Evolutionary conservation across 2,113 vertebrate genomes (phyloP).

Genomic region (Lagopus leucura): DNA sequence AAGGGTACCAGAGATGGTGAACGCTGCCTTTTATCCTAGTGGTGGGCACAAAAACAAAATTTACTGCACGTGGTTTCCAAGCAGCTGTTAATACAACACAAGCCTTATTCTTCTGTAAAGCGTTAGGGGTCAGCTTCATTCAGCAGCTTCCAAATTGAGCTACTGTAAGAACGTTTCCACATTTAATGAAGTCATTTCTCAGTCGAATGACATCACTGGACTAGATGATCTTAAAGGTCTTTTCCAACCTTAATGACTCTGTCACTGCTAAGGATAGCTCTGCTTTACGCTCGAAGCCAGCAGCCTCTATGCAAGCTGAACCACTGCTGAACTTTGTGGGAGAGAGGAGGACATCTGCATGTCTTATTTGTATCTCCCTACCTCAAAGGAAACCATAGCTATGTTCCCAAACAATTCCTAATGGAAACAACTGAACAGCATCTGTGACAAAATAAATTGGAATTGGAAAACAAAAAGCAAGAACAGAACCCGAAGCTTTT

Average conservation of each 20-base stretch:
- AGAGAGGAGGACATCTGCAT: not conserved
- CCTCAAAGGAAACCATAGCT: not conserved
- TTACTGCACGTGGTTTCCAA: constrained; percentile 63
- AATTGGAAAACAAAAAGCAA: constrained; percentile 43
- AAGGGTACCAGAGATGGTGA: not conserved
- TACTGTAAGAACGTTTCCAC: constrained; percentile 48
- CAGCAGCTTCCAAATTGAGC: constrained; percentile 63
- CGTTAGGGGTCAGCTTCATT: constrained; percentile 58
- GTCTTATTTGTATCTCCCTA: not conserved
- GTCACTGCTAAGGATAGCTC: not conserved
- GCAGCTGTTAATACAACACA: constrained; percentile 69
- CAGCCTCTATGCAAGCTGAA: not conserved
- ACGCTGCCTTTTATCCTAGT: constrained; percentile 45
- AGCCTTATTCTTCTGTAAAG: constrained; percentile 57
- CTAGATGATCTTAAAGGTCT: too few relatives aligned
- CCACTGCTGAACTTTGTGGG: not conserved
- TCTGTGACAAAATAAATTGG: constrained; percentile 15
- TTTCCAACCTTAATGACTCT: too few relatives aligned
- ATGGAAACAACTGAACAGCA: not conserved
- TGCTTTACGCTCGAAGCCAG: not conserved
- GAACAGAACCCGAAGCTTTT: constrained; percentile 60
- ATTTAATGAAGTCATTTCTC: constrained; percentile 40
- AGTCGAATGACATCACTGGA: not conserved
- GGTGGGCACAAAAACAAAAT: constrained; percentile 56
- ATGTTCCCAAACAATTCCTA: constrained; percentile 1